phyloP scores from a whole-genome alignment of 2,113 vertebrate species.

The Acrocephalus kingi region DNA sequence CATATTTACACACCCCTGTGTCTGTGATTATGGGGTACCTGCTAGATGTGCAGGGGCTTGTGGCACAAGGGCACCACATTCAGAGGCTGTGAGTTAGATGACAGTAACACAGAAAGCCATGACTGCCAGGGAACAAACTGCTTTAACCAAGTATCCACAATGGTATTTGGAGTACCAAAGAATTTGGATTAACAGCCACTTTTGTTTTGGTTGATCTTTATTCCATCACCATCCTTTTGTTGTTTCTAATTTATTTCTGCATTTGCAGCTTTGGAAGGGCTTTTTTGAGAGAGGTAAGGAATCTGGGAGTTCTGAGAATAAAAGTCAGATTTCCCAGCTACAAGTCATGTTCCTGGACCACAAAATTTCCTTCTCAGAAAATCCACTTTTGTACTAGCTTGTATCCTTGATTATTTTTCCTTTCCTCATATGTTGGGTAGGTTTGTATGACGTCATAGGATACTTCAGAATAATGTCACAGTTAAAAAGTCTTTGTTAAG shows the following conservation, averaged over 20 bases:
- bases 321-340: not conserved
- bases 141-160: not conserved
- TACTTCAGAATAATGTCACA: not conserved
- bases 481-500: not conserved
- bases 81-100: accelerated
- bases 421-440: not conserved
- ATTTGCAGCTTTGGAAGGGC: not conserved
- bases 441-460: not conserved
- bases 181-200: not conserved
- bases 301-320: conserved; percentile 9
- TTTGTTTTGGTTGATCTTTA: not conserved
- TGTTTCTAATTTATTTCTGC: not conserved
- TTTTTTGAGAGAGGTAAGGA: not conserved
- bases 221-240: not conserved
- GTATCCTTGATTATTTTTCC: not conserved
- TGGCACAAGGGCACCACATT: not conserved
- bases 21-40: not conserved
- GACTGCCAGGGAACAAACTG: not conserved
- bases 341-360: not conserved
- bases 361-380: conserved; percentile 29
- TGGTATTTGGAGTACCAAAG: not conserved
- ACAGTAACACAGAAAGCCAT: not conserved
- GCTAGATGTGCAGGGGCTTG: not conserved
- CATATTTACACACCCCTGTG: not conserved
- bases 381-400: not conserved